Base-by-base conservation (phyloP, 2,888 invertebrate genomes). In the Allygus modestus region DNA sequence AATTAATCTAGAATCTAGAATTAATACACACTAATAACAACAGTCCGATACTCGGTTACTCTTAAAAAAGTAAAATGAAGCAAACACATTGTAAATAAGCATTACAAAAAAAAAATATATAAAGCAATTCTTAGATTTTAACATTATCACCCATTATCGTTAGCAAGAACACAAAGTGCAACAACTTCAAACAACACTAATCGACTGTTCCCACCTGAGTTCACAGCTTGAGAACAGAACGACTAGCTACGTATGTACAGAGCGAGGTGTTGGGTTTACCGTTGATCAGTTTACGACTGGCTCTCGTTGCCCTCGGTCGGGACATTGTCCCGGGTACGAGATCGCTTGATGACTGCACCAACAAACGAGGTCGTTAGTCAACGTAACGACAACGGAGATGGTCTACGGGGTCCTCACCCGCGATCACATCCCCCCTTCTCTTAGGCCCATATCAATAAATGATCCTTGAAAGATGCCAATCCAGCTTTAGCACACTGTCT, bases 251-350 rank as follows among this genome's bases (percentile, higher is more conserved):
- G 77, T 79, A 73, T 43, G 28, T 65, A 65, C 65, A 65, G 65
- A 71, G 41, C 20, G 71, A 69, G 71, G 37, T 31, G 69, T 43
- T 65, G 31, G 65, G n/a, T 65, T 77, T 77, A 77, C 75, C 75
- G 83, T 83, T 75, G 71, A 26, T 7, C 28, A 51, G 31, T 0
- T 82, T 58, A 83, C 87, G 88, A 88, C 88, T 88, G 88, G 88
- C 88, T 88, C 87, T 88, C 87, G 87, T 85, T 87, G 86, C 86
- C 88, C 71, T 86, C 85, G n/a, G 37, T 84, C 23, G 86, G 73
- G 54, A 93, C 93, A 91, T 94, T 94, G 91, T 95, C 95, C 91
- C 95, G 93, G 89, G 95, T 95, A 90, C 95, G 93, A 90, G 95
- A 95, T 91, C 95, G 93, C 92, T 95, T 95, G 92, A 95, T 95